phyloP scores from a whole-genome alignment of 2,113 vertebrate genomes.

The Aythya baeri region DNA sequence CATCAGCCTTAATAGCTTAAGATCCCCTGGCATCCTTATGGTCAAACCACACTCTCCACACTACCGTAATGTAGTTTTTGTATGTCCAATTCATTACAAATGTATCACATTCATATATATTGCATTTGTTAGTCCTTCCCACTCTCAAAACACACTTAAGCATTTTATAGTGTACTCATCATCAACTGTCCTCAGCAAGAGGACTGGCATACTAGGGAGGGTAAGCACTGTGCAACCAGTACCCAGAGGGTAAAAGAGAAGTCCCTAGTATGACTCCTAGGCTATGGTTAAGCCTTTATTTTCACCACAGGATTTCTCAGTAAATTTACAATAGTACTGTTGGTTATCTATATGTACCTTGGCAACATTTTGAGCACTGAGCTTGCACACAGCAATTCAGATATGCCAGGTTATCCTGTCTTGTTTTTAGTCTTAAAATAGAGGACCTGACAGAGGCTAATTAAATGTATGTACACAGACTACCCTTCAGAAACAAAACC shows the following conservation, averaged over 20 bases:
- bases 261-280: not conserved
- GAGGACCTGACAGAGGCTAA: constrained; percentile 6
- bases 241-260: not conserved
- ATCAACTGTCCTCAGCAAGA: not conserved
- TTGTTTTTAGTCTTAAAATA: not conserved
- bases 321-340: not conserved
- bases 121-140: constrained; percentile 40
- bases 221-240: not conserved
- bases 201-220: not conserved
- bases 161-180: not conserved
- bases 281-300: not conserved
- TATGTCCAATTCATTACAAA: constrained; percentile 51
- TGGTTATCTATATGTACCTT: not conserved
- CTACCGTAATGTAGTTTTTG: not conserved
- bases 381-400: not conserved
- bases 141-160: constrained; percentile 49
- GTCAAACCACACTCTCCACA: constrained; percentile 11
- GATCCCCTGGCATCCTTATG: constrained; percentile 3
- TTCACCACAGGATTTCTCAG: not conserved
- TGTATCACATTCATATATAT: constrained; percentile 4
- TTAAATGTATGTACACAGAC: not conserved
- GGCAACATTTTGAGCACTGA: not conserved
- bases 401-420: not conserved
- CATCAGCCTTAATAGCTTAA: constrained; percentile 41
- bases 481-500: constrained; percentile 17